phyloP scores from a whole-genome alignment of 2,113 vertebrate genomes.

The Epinephelus moara region DNA sequence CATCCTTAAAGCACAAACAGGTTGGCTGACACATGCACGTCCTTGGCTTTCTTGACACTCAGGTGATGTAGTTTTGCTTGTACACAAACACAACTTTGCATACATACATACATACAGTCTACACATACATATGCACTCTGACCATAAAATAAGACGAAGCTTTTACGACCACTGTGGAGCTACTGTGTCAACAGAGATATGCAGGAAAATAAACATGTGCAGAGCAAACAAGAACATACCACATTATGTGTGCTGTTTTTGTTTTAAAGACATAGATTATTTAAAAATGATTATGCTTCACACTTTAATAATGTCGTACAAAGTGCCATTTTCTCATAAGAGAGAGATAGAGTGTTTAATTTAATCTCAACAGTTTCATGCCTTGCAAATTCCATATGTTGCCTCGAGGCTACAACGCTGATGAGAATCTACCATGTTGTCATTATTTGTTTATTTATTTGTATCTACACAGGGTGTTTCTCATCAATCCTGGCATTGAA shows the following conservation, averaged over 20 bases:
- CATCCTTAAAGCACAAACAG: not conserved
- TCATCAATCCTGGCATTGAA: not conserved
- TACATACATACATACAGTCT: not conserved
- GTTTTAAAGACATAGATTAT: not conserved
- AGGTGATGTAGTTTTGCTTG: not conserved
- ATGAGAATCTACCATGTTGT: not conserved
- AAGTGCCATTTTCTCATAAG: not conserved
- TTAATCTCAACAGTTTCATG: not conserved
- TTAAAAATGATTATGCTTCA: slow-evolving; percentile 15
- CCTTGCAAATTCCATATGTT: not conserved
- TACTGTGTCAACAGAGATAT: not conserved
- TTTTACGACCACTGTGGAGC: not conserved
- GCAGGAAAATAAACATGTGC: not conserved
- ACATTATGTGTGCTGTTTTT: not conserved
- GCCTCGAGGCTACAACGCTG: not conserved
- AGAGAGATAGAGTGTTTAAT: not conserved
- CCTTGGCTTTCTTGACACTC: not conserved
- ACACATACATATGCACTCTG: not conserved
- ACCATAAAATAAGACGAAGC: not conserved
- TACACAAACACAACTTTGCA: slow-evolving; percentile 6
- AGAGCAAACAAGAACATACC: not conserved
- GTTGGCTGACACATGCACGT: not conserved
- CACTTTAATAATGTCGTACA: not conserved
- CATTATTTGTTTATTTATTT: not conserved
- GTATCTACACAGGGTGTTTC: not conserved